Evolutionary conservation across 2,797 vertebrate species (phyloP), one percentile per base, ranked within the genome.

Genomic region (Helicolenus hilgendorfi): DNA sequence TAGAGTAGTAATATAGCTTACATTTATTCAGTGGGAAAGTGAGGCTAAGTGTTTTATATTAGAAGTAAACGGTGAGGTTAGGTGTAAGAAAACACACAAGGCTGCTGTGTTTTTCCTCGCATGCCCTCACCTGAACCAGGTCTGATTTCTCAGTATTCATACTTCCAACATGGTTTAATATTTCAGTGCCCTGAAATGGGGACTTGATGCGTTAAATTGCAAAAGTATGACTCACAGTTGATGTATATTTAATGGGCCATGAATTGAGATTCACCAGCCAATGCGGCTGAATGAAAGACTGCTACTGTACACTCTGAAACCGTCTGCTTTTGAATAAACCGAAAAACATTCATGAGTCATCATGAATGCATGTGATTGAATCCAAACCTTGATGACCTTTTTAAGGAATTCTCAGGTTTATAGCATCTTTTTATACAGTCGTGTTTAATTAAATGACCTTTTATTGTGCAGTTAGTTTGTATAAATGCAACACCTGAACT

Each of bases 231-330:
- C 78, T 91, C 81, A 85, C 27, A 80, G 76, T 72, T 92, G 72
- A 96, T 95, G 58, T 92, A 93, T 96, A 85, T 95, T 97, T 95
- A 92, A 96, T 93, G 69, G 63, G 31, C 62, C 64, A 81, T 94
- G 82, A 95, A 95, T 94, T 88, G 79, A 86, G 84, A 84, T 93
- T 94, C 93, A 78, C 62, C 83, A 85, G 86, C 49, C 64, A 64
- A 58, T 80, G 62, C 69, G 63, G 80, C 76, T 81, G 63, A 87
- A 88, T 89, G 38, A 86, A 91, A 73, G 49, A 65, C 35, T 65
- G 60, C 31, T 73, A 45, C 82, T 81, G 59, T 84, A 65, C 72
- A 29, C 77, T 83, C 74, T 81, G 77, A 85, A 76, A 83, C 24
- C 29, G 69, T 83, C 38, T 78, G 36, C 65, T 89, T 92, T 85